Conservation (phyloP, 2,888 invertebrate species). For the Tromatobia lineatoria region DNA sequence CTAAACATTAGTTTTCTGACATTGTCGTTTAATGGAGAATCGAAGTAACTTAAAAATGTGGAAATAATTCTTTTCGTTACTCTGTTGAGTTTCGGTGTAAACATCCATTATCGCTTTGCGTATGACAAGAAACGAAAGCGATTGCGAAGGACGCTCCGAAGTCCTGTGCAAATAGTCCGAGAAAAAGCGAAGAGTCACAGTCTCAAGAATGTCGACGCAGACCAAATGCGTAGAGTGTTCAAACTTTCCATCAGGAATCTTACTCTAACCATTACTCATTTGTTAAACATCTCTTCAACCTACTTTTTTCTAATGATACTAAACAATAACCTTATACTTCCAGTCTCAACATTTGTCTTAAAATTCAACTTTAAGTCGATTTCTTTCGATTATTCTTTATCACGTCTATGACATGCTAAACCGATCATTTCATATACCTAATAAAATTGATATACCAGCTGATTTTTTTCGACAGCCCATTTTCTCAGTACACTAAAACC, state of each 20-base stretch:
- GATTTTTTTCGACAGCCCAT: too few species aligned
- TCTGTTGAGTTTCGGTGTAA: neutral
- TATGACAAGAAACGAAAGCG: neutral
- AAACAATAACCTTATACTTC: neutral
- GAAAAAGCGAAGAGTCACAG: neutral
- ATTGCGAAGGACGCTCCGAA: slow-evolving; percentile 9
- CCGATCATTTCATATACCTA: too few species aligned
- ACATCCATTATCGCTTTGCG: slow-evolving; percentile 8
- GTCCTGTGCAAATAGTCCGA: slow-evolving; percentile 49
- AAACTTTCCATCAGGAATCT: slow-evolving; percentile 35
- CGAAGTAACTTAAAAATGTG: neutral
- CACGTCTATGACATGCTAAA: too few species aligned
- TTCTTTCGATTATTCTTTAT: too few species aligned
- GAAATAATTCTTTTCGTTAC: neutral
- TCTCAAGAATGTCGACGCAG: neutral
- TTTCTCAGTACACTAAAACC: too few species aligned
- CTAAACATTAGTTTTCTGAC: too few species aligned
- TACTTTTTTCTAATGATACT: neutral
- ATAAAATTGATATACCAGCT: too few species aligned
- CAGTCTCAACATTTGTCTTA: too few species aligned
- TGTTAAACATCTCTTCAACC: neutral
- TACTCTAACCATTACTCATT: neutral
- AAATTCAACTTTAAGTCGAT: too few species aligned
- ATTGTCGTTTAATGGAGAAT: too few species aligned
- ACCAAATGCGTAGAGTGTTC: neutral